Evolutionary conservation across 2,797 vertebrate genomes (phyloP).

Genomic region (Platalea minor): DNA sequence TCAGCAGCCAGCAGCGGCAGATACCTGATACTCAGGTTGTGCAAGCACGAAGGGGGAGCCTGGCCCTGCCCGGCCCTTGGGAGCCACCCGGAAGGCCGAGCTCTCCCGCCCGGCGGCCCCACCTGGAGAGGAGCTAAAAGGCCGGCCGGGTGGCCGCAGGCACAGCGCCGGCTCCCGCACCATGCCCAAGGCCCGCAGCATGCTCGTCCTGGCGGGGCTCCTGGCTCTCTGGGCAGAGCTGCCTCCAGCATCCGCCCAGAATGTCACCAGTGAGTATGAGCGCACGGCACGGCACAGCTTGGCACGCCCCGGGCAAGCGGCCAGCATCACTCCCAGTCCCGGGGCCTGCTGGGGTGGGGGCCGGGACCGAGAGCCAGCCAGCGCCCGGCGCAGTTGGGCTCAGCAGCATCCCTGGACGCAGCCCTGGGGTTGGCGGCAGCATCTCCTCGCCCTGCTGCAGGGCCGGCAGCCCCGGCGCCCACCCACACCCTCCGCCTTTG

Average conservation of each 20-base stretch:
- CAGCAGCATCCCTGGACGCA: slow-evolving; percentile 8
- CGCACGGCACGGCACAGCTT: background rate
- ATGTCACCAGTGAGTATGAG: slow-evolving; percentile 67
- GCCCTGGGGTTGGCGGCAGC: background rate
- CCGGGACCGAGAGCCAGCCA: background rate
- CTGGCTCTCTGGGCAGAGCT: slow-evolving; percentile 57
- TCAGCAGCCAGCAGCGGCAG: slow-evolving; percentile 56
- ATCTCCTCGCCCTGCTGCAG: background rate
- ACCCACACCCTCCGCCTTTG: slow-evolving; percentile 23
- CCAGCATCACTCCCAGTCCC: slow-evolving; percentile 2
- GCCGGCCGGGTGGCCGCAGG: background rate
- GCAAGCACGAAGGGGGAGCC: slow-evolving; percentile 66
- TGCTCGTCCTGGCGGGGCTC: slow-evolving; percentile 56
- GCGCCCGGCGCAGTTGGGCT: background rate
- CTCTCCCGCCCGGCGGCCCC: slow-evolving; percentile 22
- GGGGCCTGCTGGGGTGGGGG: background rate
- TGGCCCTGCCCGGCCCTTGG: slow-evolving; percentile 62
- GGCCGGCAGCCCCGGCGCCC: background rate
- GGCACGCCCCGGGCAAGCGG: background rate
- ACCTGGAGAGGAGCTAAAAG: slow-evolving; percentile 61
- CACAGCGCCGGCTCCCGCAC: slow-evolving; percentile 37
- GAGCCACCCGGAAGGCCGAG: slow-evolving; percentile 63
- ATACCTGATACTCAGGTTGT: slow-evolving; percentile 66
- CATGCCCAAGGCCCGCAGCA: slow-evolving; percentile 49
- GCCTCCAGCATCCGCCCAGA: slow-evolving; percentile 51